These are phyloP conservation scores for Clivina fossor DNA, from an alignment of 2,888 invertebrate species.

Conservation along the genomic window DNA sequence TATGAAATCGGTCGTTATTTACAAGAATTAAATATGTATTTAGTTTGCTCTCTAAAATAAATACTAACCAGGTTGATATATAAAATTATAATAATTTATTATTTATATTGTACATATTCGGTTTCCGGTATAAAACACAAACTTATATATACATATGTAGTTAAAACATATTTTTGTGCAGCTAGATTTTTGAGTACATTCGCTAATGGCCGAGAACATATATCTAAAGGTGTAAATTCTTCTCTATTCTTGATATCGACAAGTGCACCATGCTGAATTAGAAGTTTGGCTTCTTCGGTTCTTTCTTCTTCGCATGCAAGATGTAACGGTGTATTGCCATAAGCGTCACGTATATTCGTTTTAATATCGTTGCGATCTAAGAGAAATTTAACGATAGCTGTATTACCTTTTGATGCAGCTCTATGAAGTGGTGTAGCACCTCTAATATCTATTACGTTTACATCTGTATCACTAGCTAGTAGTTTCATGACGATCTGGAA, in stretches of 20 bases:
- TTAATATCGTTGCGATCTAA: constrained; percentile 58
- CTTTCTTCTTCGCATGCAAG: constrained; percentile 81
- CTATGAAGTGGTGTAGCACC: constrained; percentile 78
- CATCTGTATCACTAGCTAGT: constrained; percentile 66
- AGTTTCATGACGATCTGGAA: constrained; percentile 72
- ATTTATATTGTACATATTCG: too few species aligned
- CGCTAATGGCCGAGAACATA: constrained; percentile 49
- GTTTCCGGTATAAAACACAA: too few species aligned
- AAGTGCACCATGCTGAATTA: constrained; percentile 67
- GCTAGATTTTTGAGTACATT: constrained; percentile 6
- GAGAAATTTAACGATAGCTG: constrained; percentile 67
- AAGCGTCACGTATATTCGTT: constrained; percentile 65
- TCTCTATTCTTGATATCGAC: constrained; percentile 65
- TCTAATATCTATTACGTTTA: constrained; percentile 68
- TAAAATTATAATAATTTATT: constrained; percentile 9
- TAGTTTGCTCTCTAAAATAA: too few species aligned
- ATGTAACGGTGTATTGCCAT: constrained; percentile 79
- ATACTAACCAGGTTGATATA: too few species aligned
- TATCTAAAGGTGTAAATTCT: constrained; percentile 66
- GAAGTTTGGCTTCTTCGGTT: constrained; percentile 64
- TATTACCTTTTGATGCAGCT: constrained; percentile 76
- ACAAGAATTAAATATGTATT: too few species aligned
- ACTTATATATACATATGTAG: too few species aligned
- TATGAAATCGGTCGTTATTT: too few species aligned
- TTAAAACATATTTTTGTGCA: too few species aligned